Conservation (phyloP, 2,797 vertebrate genomes). For the Monodelphis domestica region DNA sequence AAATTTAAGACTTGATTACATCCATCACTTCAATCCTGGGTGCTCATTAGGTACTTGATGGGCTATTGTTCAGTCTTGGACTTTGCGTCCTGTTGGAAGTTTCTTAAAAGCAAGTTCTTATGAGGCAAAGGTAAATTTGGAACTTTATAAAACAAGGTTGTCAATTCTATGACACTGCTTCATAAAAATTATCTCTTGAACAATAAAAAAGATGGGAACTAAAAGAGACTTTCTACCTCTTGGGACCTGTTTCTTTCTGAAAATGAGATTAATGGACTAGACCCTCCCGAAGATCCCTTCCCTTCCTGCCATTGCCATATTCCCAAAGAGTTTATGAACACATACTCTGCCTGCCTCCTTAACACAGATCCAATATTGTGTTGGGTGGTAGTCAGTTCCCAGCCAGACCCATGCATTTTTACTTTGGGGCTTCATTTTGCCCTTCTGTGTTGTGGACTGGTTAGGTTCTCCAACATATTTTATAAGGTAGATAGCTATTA, state of each 20-base stretch:
- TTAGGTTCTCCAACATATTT: background rate
- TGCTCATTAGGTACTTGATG: no score
- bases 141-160: no score
- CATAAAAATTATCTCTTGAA: background rate
- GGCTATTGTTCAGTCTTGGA: no score
- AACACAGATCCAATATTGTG: background rate
- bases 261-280: background rate
- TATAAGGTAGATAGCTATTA: background rate
- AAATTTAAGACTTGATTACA: no score
- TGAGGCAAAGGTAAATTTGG: no score
- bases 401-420: background rate
- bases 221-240: background rate
- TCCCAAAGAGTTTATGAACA: no score
- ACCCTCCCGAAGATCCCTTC: background rate
- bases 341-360: background rate
- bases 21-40: no score
- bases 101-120: no score
- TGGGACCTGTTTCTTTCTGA: background rate
- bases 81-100: no score
- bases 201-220: background rate
- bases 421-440: background rate
- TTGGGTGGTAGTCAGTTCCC: no score
- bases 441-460: background rate
- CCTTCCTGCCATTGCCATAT: background rate
- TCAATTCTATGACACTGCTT: background rate